Evolutionary conservation across 2,113 vertebrate genomes (phyloP).

Genomic region (Gallinago media): DNA sequence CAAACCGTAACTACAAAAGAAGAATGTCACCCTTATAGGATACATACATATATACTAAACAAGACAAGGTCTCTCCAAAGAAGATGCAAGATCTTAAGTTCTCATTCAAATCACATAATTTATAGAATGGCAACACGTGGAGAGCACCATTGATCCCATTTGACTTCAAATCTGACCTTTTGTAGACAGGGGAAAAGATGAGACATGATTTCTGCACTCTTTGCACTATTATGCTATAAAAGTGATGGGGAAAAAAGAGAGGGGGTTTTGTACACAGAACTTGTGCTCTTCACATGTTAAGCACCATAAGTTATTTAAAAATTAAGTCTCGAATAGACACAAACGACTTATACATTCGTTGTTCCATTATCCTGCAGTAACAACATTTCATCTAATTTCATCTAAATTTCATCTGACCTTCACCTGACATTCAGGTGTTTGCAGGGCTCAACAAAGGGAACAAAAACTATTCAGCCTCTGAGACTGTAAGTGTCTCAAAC

Average conservation of each 20-base stretch:
- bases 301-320: accelerated
- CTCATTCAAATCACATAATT: neutral
- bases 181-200: accelerated
- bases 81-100: neutral
- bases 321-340: neutral
- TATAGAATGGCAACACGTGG: neutral
- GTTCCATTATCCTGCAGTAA: neutral
- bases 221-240: accelerated
- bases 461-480: neutral
- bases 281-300: accelerated
- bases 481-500: neutral
- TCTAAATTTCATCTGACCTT: neutral
- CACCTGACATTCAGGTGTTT: neutral
- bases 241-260: too few species aligned
- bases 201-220: neutral
- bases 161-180: neutral
- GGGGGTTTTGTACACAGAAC: neutral
- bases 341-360: neutral
- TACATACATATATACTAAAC: neutral
- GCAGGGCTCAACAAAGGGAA: neutral
- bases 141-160: neutral
- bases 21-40: neutral
- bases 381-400: neutral
- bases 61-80: neutral
- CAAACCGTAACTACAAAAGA: neutral